Conservation (phyloP, 2,113 vertebrate genomes). For the Coturnix japonica region DNA sequence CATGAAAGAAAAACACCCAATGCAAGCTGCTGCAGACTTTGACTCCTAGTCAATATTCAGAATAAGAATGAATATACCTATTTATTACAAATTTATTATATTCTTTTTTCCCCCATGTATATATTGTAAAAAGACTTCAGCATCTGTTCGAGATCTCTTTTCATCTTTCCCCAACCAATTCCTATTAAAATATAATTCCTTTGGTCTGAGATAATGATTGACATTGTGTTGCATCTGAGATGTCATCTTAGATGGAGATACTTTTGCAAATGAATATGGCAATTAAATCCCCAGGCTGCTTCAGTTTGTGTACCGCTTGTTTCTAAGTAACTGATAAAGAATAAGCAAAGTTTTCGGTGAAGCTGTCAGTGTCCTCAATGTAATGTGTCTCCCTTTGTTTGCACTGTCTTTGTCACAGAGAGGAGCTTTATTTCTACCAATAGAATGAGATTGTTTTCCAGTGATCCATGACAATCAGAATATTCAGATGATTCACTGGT, state of each 20-base stretch:
- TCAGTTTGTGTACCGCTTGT: not conserved
- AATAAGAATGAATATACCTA: not conserved
- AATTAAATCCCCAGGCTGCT: conserved; percentile 3
- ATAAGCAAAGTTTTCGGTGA: not conserved
- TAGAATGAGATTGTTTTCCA: not conserved
- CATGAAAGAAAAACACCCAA: not conserved
- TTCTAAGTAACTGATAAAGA: not conserved
- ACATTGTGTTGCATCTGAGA: not conserved
- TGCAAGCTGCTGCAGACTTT: not conserved
- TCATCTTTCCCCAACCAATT: not conserved
- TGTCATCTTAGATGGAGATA: not conserved
- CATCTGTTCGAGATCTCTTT: not conserved
- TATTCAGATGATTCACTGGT: not conserved
- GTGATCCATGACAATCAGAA: not conserved
- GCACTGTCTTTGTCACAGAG: not conserved
- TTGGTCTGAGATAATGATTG: conserved; percentile 14
- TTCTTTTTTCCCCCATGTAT: not conserved
- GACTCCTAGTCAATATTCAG: not conserved
- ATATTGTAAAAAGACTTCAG: not conserved
- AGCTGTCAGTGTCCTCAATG: not conserved
- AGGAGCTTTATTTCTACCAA: not conserved
- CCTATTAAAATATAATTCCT: not conserved
- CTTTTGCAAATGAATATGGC: conserved; percentile 42
- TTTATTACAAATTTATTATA: not conserved
- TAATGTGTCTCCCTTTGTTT: not conserved